Evolutionary conservation across 2,113 vertebrate species (phyloP).

Genomic region (Nyctereutes procyonoides): DNA sequence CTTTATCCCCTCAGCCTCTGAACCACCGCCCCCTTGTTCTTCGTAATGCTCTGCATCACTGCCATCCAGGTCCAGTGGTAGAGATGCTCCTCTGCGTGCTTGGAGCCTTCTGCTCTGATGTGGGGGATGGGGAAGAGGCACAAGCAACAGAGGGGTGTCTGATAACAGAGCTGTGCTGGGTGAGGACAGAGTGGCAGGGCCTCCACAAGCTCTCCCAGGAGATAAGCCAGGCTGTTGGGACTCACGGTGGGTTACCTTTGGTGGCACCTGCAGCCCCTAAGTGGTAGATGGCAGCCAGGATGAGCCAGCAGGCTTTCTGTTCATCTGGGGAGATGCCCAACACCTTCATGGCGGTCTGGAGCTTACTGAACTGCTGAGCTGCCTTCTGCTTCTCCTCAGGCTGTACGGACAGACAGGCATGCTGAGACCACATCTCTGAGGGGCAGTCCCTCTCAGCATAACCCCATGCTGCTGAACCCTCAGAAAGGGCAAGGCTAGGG

Average conservation of each 20-base stretch:
- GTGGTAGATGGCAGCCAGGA: conserved; percentile 96
- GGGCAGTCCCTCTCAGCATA: not conserved
- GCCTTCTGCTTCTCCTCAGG: conserved; percentile 97
- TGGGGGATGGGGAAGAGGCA: not conserved
- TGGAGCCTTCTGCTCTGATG: not conserved
- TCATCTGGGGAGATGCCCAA: conserved; percentile 94
- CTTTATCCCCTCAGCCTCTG: not conserved
- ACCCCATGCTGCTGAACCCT: not conserved
- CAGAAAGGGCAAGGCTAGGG: not conserved
- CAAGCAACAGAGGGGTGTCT: not conserved
- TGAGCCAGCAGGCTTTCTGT: conserved; percentile 93
- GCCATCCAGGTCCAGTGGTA: not conserved
- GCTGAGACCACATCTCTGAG: not conserved
- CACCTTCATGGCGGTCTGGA: conserved; percentile 98
- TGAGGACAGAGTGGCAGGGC: not conserved
- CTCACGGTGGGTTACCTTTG: conserved; percentile 90
- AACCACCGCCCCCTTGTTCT: not conserved
- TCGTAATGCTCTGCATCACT: not conserved
- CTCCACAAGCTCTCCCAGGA: not conserved
- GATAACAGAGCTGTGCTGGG: not conserved
- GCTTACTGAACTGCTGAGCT: conserved; percentile 95
- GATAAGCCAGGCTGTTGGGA: not conserved
- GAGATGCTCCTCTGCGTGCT: not conserved
- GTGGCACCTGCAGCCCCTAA: conserved; percentile 96
- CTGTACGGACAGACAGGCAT: not conserved